Conservation (phyloP, 1,140 invertebrate species). For the Gerris buenoi region DNA sequence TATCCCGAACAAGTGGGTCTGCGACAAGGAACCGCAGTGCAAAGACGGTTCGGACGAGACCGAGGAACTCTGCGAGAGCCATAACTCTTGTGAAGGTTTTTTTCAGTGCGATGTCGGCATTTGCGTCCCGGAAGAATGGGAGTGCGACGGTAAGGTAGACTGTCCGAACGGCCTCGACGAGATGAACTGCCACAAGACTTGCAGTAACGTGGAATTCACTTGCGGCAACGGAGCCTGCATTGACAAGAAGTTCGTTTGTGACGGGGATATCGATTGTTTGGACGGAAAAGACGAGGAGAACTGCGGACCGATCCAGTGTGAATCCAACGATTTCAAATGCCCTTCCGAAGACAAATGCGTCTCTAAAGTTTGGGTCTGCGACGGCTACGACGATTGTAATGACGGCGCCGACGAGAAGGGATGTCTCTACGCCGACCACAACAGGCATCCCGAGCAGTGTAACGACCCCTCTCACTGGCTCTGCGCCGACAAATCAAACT, state of each 20-base stretch:
- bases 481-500: constrained; percentile 18
- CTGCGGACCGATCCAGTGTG: constrained; percentile 34
- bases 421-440: constrained; percentile 8
- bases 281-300: constrained; percentile 38
- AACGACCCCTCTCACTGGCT: constrained; percentile 24
- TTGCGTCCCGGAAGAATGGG: constrained; percentile 17
- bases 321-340: constrained; percentile 34
- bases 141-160: constrained; percentile 47
- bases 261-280: constrained; percentile 39
- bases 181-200: constrained; percentile 35
- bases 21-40: constrained; percentile 62
- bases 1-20: constrained; percentile 58
- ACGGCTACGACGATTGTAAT: constrained; percentile 40
- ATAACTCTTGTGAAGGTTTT: background rate
- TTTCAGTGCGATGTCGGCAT: constrained; percentile 8
- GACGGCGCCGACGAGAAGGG: constrained; percentile 43
- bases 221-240: constrained; percentile 35
- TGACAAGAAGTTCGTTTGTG: constrained; percentile 35
- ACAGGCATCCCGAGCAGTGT: constrained; percentile 14
- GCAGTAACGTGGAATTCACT: constrained; percentile 33
- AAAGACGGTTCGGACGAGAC: constrained; percentile 15
- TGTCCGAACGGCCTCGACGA: constrained; percentile 59
- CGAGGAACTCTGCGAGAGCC: background rate
- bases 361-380: constrained; percentile 29
- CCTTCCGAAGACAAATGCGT: constrained; percentile 37